A percentile compares a stretch with the other conserved stretches of the same genome.
Conservation (phyloP, 2,113 vertebrate species). For the Prunella fulvescens region DNA sequence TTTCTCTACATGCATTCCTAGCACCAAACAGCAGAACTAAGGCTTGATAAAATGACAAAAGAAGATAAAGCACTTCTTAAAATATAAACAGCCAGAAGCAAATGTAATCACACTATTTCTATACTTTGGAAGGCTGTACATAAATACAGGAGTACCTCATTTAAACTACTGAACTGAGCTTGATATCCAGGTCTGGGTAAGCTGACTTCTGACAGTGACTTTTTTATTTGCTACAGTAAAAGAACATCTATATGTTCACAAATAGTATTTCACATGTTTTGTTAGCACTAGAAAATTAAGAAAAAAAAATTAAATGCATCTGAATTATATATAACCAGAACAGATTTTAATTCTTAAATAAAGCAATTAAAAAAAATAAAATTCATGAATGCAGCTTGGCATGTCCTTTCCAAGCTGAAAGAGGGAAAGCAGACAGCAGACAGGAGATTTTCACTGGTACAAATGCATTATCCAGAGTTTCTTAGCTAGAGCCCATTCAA, state of each 20-base stretch:
- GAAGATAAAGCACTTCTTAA: constrained; percentile 2
- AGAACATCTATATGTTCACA: background rate
- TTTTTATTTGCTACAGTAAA: background rate
- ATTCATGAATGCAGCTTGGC: background rate
- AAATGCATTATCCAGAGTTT: background rate
- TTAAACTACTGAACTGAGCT: background rate
- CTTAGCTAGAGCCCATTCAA: background rate
- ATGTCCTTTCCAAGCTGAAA: background rate
- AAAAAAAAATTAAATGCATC: background rate
- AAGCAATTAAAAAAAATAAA: background rate
- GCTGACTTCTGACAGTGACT: background rate
- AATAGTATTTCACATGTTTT: background rate
- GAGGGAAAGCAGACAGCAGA: background rate
- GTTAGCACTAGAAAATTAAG: background rate
- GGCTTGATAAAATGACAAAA: background rate
- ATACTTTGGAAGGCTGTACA: background rate
- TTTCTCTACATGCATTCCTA: background rate
- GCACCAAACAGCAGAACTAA: background rate
- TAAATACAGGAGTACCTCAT: background rate
- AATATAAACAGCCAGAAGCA: constrained; percentile 6
- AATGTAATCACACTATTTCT: background rate
- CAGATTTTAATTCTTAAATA: background rate
- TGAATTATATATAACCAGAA: background rate
- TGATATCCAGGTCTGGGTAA: background rate
- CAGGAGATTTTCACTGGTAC: background rate